A percentile compares a stretch with the other conserved stretches of the same genome.
phyloP scores from a whole-genome alignment of 2,888 invertebrate species.

The Galeopsomyia nigrocyanea region DNA sequence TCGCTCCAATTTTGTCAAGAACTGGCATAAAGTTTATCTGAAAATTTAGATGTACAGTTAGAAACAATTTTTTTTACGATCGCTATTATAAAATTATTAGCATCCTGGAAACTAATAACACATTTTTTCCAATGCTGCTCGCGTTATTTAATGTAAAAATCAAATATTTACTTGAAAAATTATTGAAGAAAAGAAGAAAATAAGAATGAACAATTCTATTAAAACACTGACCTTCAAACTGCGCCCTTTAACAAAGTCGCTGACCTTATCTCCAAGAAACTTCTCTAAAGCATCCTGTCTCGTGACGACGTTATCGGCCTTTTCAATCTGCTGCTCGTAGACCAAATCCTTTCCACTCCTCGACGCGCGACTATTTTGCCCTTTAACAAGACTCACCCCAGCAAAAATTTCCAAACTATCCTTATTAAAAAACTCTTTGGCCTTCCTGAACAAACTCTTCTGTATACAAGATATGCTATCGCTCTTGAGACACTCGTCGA shows the following conservation, averaged over 20 bases:
- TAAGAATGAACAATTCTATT: neutral
- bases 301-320: conserved; percentile 70
- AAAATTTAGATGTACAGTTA: neutral
- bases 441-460: conserved; percentile 73
- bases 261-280: conserved; percentile 72
- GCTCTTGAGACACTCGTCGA: conserved; percentile 73
- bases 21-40: conserved; percentile 65
- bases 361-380: conserved; percentile 63
- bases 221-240: conserved; percentile 62
- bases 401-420: conserved; percentile 72
- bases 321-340: conserved; percentile 70
- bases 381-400: conserved; percentile 71
- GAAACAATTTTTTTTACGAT: too few species aligned
- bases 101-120: too few species aligned
- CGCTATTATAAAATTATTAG: too few species aligned
- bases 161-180: too few species aligned
- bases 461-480: conserved; percentile 78
- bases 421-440: conserved; percentile 73
- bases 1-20: conserved; percentile 63
- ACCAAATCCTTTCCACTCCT: conserved; percentile 69
- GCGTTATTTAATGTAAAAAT: too few species aligned
- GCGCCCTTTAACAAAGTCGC: conserved; percentile 73
- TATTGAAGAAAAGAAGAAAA: conserved; percentile 1
- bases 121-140: too few species aligned
- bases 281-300: conserved; percentile 73